Evolutionary conservation across 1,140 invertebrate genomes (phyloP), one percentile per base, ranked within the genome.

Genomic region (Leptopilina clavipes): DNA sequence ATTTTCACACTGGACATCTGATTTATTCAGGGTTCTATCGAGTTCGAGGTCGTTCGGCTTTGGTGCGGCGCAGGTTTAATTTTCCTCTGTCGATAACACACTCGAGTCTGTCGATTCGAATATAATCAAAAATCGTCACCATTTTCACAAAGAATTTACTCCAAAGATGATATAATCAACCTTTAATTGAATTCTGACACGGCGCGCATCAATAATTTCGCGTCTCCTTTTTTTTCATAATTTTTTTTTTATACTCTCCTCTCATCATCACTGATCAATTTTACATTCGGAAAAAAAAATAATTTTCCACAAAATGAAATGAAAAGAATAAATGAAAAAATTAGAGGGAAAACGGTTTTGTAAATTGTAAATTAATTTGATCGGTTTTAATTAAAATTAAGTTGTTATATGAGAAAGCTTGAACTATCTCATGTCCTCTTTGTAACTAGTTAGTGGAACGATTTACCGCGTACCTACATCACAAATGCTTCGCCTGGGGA

Each of bases 1-100:
- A 59, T 59, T 59, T 59, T 59, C 19, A 59, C 56, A 25, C 56
- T 25, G 56, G 19, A 59, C 56, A 59, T 59, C 56, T 59, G 56
- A 59, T 59, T 59, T 25, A 59, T 59, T 59, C 2, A 59, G 56
- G 9, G 9, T 10, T 18, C 19, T 59, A 59, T 25, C 56, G 56
- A 59, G 56, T 59, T 59, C 56, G 22, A 59, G 56, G 56, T 31
- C 18, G 56, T 31, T 19, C 22, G 22, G 56, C 22, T 65, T 65
- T 65, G 56, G 1, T 19, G 56, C 22, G 25, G 18, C 56, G n/a
- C 25, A 65, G n/a, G 56, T 25, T 65, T 65, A 65, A 65, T 65
- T 65, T 65, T 65, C 56, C 12, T 65, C 22, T 65, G 56, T 65
- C 56, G 56, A 65, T 65, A 65, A 65, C 19, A 25, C 14, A 14